These are phyloP conservation scores for Botia almorhae DNA, from an alignment of 2,797 vertebrate genomes.

Conservation along the genomic window DNA sequence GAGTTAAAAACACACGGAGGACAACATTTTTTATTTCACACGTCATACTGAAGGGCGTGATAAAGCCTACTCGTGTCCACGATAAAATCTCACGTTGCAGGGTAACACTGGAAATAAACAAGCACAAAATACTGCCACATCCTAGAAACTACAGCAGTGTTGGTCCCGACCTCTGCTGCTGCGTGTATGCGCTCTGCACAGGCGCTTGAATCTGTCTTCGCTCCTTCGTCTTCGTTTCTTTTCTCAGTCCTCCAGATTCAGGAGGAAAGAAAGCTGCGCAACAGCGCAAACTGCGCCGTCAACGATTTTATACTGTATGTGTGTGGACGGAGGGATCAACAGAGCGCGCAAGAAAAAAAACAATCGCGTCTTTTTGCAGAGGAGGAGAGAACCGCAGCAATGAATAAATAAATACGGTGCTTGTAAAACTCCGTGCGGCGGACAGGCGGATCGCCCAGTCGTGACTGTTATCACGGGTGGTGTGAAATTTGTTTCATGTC, in stretches of 20 bases:
- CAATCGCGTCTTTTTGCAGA: too few species aligned
- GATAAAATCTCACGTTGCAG: slow-evolving; percentile 40
- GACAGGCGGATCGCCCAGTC: slow-evolving; percentile 69
- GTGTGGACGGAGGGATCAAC: slow-evolving; percentile 38
- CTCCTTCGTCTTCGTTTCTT: slow-evolving; percentile 30
- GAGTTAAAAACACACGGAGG: slow-evolving; percentile 53
- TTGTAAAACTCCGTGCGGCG: slow-evolving; percentile 61
- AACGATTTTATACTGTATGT: slow-evolving; percentile 56
- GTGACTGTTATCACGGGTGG: not conserved
- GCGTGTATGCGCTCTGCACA: slow-evolving; percentile 5
- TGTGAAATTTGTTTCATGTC: slow-evolving; percentile 29
- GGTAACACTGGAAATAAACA: slow-evolving; percentile 39
- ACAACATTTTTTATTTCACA: slow-evolving; percentile 49
- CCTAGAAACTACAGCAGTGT: slow-evolving; percentile 8
- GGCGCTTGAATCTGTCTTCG: not conserved
- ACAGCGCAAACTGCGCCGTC: slow-evolving; percentile 49
- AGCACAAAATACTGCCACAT: slow-evolving; percentile 12
- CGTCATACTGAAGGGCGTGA: slow-evolving; percentile 55
- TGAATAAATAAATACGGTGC: slow-evolving; percentile 56
- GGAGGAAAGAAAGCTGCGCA: slow-evolving; percentile 55
- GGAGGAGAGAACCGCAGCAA: slow-evolving; percentile 49
- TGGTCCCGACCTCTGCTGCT: not conserved
- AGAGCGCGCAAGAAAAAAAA: slow-evolving; percentile 22
- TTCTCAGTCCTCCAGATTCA: slow-evolving; percentile 48
- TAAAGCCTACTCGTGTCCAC: slow-evolving; percentile 33